phyloP scores from a whole-genome alignment of 2,113 vertebrate species.

The Thryonomys swinderianus region DNA sequence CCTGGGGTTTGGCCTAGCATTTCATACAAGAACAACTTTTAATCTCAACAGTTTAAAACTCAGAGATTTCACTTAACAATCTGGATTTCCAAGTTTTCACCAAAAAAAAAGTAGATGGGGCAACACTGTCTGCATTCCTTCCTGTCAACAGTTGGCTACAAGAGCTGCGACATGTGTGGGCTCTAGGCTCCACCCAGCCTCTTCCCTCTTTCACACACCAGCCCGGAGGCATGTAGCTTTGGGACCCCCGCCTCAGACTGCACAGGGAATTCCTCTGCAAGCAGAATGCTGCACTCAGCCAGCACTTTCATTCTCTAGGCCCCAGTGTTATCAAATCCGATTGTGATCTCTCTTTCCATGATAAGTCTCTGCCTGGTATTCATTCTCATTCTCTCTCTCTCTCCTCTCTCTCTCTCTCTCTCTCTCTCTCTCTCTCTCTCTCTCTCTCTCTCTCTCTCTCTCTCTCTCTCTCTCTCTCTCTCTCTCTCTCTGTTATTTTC shows the following conservation, averaged over 20 bases:
- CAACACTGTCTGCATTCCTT: conserved; percentile 57
- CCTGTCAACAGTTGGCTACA: conserved; percentile 58
- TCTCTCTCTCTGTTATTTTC: background rate
- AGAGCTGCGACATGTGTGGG: background rate
- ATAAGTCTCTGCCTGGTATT: too few relatives aligned
- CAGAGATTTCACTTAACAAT: conserved; percentile 58
- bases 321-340: background rate
- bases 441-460: background rate
- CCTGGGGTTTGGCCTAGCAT: background rate
- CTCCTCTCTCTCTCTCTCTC: background rate
- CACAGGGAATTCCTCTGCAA: background rate
- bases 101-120: conserved; percentile 14
- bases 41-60: conserved; percentile 27
- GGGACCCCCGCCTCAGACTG: background rate
- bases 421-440: background rate
- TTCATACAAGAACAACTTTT: conserved; percentile 32
- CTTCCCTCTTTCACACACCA: conserved; percentile 4
- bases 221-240: conserved; percentile 14
- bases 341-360: background rate
- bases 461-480: background rate
- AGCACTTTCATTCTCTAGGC: background rate
- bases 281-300: background rate
- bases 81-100: conserved; percentile 51
- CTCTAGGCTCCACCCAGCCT: conserved; percentile 32
- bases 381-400: background rate